phyloP scores from a whole-genome alignment of 2,113 vertebrate species.

The Micronycteris hirsuta region DNA sequence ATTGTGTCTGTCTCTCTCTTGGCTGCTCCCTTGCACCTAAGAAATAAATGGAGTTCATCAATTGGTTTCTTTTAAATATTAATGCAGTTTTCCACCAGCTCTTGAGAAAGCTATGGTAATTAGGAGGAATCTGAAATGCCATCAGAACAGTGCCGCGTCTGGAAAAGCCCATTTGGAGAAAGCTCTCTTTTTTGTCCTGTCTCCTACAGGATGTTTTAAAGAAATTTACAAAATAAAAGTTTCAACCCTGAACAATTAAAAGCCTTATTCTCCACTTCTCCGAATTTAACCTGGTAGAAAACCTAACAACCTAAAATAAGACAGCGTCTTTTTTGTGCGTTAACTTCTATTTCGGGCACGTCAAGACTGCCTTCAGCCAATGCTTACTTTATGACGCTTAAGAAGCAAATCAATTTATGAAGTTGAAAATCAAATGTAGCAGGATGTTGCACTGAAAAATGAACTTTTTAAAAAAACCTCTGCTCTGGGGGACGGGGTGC shows the following conservation, averaged over 20 bases:
- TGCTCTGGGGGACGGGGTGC: background rate
- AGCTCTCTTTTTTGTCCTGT: background rate
- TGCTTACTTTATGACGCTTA: background rate
- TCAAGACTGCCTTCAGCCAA: background rate
- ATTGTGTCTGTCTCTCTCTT: slow-evolving; percentile 94
- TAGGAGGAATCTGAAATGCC: background rate
- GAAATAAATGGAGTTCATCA: background rate
- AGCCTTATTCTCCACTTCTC: background rate
- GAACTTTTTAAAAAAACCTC: background rate
- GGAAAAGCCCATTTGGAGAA: background rate
- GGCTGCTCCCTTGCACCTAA: slow-evolving; percentile 89
- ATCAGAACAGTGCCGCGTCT: background rate
- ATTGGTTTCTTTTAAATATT: background rate
- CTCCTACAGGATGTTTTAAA: background rate
- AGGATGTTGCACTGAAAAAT: background rate
- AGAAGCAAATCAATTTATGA: background rate
- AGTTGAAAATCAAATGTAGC: background rate
- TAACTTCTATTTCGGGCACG: background rate
- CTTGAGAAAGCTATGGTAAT: background rate
- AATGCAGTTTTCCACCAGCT: background rate
- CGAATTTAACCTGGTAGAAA: background rate
- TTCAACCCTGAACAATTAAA: background rate
- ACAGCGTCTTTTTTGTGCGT: background rate
- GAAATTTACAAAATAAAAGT: background rate
- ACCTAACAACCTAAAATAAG: background rate